These are phyloP conservation scores for Pandemis heparana DNA, from an alignment of 2,888 invertebrate species.

Conservation along the genomic window DNA sequence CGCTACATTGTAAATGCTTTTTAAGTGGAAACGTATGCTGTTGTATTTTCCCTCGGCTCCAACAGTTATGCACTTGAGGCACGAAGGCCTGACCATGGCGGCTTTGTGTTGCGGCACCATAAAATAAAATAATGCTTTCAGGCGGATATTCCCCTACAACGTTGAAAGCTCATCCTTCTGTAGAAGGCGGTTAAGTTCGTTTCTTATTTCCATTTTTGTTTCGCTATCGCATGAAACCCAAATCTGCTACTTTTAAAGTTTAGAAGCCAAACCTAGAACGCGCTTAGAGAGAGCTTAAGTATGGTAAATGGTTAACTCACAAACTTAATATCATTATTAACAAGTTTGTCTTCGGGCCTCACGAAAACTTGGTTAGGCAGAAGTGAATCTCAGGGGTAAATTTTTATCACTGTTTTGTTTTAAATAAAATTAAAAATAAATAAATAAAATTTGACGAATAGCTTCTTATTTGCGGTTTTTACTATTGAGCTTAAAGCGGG, in stretches of 20 bases:
- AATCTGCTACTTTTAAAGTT: slow-evolving; percentile 25
- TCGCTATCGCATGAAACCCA: slow-evolving; percentile 21
- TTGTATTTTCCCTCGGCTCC: slow-evolving; percentile 2
- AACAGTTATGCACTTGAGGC: slow-evolving; percentile 15
- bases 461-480: no score
- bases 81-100: slow-evolving; percentile 7
- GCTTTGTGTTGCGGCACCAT: slow-evolving; percentile 9
- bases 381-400: background rate
- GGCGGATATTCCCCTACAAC: slow-evolving; percentile 26
- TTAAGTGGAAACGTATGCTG: slow-evolving; percentile 16
- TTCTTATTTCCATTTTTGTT: slow-evolving; percentile 24
- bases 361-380: background rate
- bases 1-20: slow-evolving; percentile 29
- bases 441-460: no score
- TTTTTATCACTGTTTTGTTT: background rate
- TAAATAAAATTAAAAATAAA: no score
- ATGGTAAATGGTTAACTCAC: slow-evolving; percentile 26
- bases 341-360: slow-evolving; percentile 9
- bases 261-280: slow-evolving; percentile 15
- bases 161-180: slow-evolving; percentile 28
- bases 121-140: slow-evolving; percentile 26
- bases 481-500: no score
- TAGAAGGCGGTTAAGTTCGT: slow-evolving; percentile 20
- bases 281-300: slow-evolving; percentile 13
- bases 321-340: slow-evolving; percentile 26